Conservation (phyloP, 2,888 invertebrate genomes). For the Allygus modestus region DNA sequence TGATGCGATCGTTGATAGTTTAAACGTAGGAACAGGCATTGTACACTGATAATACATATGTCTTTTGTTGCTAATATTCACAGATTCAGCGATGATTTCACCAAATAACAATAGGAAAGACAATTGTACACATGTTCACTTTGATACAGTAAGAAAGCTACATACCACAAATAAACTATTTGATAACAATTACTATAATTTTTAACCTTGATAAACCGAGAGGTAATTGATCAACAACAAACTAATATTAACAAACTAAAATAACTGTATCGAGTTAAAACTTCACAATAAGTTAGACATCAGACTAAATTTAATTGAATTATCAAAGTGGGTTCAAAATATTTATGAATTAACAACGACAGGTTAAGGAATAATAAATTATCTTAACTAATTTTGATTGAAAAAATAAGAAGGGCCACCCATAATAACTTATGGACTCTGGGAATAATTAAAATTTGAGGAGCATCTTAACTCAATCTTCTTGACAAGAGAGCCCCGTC, state of each 20-base stretch:
- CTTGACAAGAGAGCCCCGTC: no score
- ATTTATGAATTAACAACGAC: neutral
- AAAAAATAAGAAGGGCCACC: neutral
- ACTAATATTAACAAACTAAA: neutral
- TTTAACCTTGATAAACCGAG: neutral
- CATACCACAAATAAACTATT: neutral
- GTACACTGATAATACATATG: constrained; percentile 38
- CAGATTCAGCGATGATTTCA: neutral
- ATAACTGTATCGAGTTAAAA: neutral
- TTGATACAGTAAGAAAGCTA: constrained; percentile 5
- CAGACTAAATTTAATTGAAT: neutral
- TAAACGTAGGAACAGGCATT: constrained; percentile 27
- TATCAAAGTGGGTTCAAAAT: neutral
- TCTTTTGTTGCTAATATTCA: constrained; percentile 29
- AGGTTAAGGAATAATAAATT: neutral
- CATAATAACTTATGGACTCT: neutral
- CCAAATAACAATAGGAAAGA: constrained; percentile 3
- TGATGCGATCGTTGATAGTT: neutral
- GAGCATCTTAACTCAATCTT: no score
- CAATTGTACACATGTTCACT: neutral
- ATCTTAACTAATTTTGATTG: neutral
- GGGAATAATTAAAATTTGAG: neutral
- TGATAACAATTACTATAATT: neutral
- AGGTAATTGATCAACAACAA: constrained; percentile 5
- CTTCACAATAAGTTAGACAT: neutral